Base-by-base conservation (phyloP, 2,797 vertebrate species). In the Knipowitschia caucasica region DNA sequence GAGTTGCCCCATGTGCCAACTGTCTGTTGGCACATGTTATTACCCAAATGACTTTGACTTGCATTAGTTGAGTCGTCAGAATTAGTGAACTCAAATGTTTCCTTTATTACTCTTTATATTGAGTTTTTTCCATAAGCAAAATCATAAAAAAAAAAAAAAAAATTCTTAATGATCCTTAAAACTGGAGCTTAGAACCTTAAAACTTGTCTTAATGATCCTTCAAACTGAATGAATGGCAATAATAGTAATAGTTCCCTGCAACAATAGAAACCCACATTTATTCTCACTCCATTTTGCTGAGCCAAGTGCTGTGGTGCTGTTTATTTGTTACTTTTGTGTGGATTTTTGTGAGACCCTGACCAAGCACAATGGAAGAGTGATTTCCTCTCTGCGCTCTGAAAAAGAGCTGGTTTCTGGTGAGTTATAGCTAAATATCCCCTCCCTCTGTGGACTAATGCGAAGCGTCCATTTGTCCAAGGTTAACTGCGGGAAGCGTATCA, bases 331-430 rank as follows among this genome's bases (percentile, higher is more conserved):
- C 33, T 50, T 50, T 38, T 38, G 35, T 12, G 86, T 79, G 71
- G 75, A 80, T 77, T 68, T 83, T 72, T 61, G 49, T 64, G 58
- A 85, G 84, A 77, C 78, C 69, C 57, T 23, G 45, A 62, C 42
- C 33, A 47, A 69, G 58, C 56, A 57, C 11, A 57, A 54, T 76
- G 40, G 42, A 47, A 47, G 53, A 64, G 75, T 68, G 60, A 65
- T 61, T 77, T 71, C 50, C 34, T 34, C 53, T 75, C 68, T 73
- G 58, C 64, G 68, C 56, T 11, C 34, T 18, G 24, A 36, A 27
- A 26, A 52, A 38, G 23, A 35, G 31, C 27, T 24, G 23, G 14
- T 15, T 25, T 35, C 35, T 57, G 55, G 42, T 53, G 63, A 30
- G 50, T 35, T 68, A 55, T 76, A 75, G 73, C 65, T 72, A 67